Evolutionary conservation across 2,888 invertebrate species (phyloP).

Genomic region (Orthosia cruda): DNA sequence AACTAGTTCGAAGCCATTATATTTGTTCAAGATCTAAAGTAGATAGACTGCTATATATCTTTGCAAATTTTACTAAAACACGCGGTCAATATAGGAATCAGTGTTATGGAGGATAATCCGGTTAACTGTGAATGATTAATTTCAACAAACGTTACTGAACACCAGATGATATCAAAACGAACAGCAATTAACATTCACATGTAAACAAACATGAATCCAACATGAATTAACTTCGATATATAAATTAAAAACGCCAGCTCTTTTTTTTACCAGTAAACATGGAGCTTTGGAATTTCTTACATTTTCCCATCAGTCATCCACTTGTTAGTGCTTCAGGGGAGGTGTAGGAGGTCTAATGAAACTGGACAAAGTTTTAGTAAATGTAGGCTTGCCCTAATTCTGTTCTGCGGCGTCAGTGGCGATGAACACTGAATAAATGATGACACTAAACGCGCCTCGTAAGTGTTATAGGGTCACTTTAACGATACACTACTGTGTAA

Average conservation of each 20-base stretch:
- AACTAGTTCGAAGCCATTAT: conserved; percentile 16
- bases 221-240: conserved; percentile 19
- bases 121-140: conserved; percentile 64
- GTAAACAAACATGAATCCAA: conserved; percentile 50
- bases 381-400: conserved; percentile 69
- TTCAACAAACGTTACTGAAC: conserved; percentile 49
- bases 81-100: conserved; percentile 26
- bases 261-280: conserved; percentile 26
- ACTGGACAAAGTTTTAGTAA: conserved; percentile 65
- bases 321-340: conserved; percentile 20
- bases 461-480: conserved; percentile 51
- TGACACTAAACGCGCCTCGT: conserved; percentile 61
- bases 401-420: conserved; percentile 66
- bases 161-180: conserved; percentile 47
- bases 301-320: conserved; percentile 7
- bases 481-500: conserved; percentile 47
- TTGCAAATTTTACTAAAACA: conserved; percentile 18
- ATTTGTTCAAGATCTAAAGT: conserved; percentile 41
- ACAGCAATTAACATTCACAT: conserved; percentile 57
- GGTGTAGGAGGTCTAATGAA: conserved; percentile 50
- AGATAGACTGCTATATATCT: conserved; percentile 6
- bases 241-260: conserved; percentile 45
- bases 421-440: conserved; percentile 69
- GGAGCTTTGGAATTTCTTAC: conserved; percentile 32
- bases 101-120: conserved; percentile 33